Base-by-base conservation (phyloP, 2,113 vertebrate species). In the Charina bottae region DNA sequence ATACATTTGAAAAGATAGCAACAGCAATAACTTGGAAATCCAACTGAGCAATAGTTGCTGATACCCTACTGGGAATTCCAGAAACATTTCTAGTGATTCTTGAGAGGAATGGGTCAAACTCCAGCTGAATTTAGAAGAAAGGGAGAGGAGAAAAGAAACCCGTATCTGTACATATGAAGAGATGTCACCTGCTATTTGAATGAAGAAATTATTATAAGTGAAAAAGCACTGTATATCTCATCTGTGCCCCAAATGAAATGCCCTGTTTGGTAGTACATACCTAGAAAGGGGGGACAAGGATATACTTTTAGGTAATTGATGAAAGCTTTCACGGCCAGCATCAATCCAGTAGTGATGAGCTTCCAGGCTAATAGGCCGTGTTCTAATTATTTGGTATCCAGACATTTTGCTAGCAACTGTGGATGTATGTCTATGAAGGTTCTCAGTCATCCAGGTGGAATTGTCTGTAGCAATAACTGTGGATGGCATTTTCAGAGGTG, bases 21-120 rank as follows among this genome's bases (percentile, higher is more conserved):
- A 58, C 68, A 92, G 9, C 62, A 85, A 6, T 23, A 19, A 64
- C 28, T 28, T 85, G 59, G 59, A 83, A 92, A 88, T 83, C 68
- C 26, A 88, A 56, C 55, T 88, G 46, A 83, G 42, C 64, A 92
- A 59, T 68, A 83, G 24, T 83, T 88, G 54, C 83, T 56, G 86
- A 24, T n/a, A 88, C 26, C 54, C 64, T 60, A 46, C 54, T 49
- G 64, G 64, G 68, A 83, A 49, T 26, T 60, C 68, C 28, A 26
- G 46, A 83, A 83, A 53, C n/a, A 60, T 89, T 91, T 60, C 68
- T 53, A 88, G 13, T 24, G 87, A 83, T 53, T 83, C 68, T 37
- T 46, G n/a, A 54, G 59, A 83, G 55, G 17, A 83, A 60, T 24
- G 86, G 59, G 28, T 56, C 42, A 59, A 88, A 78, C 62, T 23